Base-by-base conservation (phyloP, 2,888 invertebrate genomes). In the Zaprionus lineosus region DNA sequence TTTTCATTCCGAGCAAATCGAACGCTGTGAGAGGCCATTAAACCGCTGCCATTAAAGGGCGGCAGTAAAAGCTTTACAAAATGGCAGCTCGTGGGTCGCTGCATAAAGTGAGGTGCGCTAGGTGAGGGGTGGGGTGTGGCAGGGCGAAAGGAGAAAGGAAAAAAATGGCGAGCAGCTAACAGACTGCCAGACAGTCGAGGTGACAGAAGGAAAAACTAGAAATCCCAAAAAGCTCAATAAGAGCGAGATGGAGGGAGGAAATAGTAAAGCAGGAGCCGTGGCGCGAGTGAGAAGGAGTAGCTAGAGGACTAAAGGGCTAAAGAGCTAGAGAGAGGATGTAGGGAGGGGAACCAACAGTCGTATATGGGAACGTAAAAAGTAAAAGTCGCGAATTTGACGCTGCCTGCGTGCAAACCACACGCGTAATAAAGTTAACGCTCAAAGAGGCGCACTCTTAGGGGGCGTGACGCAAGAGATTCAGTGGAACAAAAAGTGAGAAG, bases 361-460 rank as follows among this genome's bases (percentile, higher is more conserved):
- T n/a, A n/a, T n/a, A n/a, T n/a, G n/a, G 28, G 29, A 41, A 26
- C 41, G 7, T 21, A 37, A 76, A 76, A 65, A 60, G 71, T 67
- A 76, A 51, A 65, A 68, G 66, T 67, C 69, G 53, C 59, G 52
- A 53, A 62, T 41, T 53, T 59, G 31, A 50, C 40, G 56, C 41
- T 48, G 48, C 19, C 56, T 74, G 76, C 51, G 55, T 66, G 66
- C 26, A 55, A 78, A 61, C 74, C 74, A 47, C 74, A 72, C 63
- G 67, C 60, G 58, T 74, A 74, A 74, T 74, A 74, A 74, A 74
- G 74, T 74, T 79, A 75, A 63, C 73, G 81, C 71, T 55, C 51
- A 52, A 70, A 44, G 24, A 46, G 61, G 46, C 60, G 46, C 12
- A 43, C 55, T 44, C 40, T 24, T 63, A n/a, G 56, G 39, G 63